Base-by-base conservation (phyloP, 2,888 invertebrate genomes). In the Cheiracanthium punctorium region DNA sequence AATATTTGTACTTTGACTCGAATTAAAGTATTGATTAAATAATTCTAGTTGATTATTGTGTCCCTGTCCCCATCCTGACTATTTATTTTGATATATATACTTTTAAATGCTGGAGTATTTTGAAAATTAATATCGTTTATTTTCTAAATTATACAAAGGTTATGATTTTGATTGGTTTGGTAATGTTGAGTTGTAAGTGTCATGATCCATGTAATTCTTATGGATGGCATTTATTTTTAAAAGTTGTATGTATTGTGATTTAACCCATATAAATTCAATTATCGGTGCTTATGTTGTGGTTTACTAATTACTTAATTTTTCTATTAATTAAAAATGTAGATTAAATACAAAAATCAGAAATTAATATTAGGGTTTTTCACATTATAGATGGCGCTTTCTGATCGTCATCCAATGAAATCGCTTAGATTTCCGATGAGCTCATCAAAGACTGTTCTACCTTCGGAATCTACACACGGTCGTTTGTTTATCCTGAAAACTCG, bases 391-490 rank as follows among this genome's bases (percentile, higher is more conserved):
- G 71, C 71, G 71, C 43, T 71, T 14, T 29, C 1, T 43, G 17
- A 41, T 29, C 29, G 5, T 43, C 28, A 71, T 24, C 71, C 71
- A 71, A 71, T 71, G 71, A 41, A 71, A 71, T 43, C n/a, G 28
- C 43, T 29, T 24, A 28, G 24, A 43, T 43, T 43, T 24, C 29
- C 29, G 17, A 58, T 58, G 71, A 43, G 17, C 28, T 29, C 71
- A 41, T 17, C 71, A 71, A 29, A 24, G 71, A 0, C 4, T 41
- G 43, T 43, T 41, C 12, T 41, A 41, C 71, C 29, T 33, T 43
- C 29, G 43, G 28, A 71, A n/a, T n/a, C 37, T 41, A 12, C 30
- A 32, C n/a, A 67, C 30, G 67, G 29, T 30, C 30, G n/a, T 67
- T 37, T 72, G 64, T 37, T 37, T 79, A 37, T 65, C 17, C 67